phyloP scores from a whole-genome alignment of 2,113 vertebrate species.

The Perognathus longimembris region DNA sequence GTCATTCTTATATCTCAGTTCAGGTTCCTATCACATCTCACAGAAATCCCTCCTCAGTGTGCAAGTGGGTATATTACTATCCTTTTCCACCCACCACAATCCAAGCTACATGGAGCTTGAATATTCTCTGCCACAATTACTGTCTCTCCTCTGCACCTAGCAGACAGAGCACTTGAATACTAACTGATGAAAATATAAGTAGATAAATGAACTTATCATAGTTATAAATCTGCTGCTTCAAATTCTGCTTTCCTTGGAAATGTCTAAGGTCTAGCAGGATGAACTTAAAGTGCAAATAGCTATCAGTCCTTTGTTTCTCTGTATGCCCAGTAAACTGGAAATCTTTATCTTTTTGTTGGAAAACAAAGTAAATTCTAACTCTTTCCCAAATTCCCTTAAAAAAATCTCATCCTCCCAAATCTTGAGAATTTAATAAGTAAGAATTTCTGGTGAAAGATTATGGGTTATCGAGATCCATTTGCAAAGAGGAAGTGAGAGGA shows the following conservation, averaged over 20 bases:
- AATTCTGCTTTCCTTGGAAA: background rate
- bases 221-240: background rate
- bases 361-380: slow-evolving; percentile 47
- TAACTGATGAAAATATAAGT: background rate
- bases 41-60: background rate
- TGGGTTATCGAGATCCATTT: slow-evolving; percentile 58
- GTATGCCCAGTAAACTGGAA: background rate
- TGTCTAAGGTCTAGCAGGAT: background rate
- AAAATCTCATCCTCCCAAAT: slow-evolving; percentile 57
- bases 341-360: background rate
- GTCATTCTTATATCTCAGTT: background rate
- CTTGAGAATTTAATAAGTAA: slow-evolving; percentile 68
- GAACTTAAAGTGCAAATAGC: background rate
- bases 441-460: slow-evolving; percentile 66
- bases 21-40: background rate
- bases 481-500: slow-evolving; percentile 52
- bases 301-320: background rate
- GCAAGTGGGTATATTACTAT: background rate
- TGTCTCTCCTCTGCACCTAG: background rate
- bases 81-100: background rate
- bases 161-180: too few relatives aligned
- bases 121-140: fast-evolving
- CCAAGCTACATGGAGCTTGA: background rate
- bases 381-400: slow-evolving; percentile 55
- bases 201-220: background rate